A percentile compares a stretch with the other conserved stretches of the same genome.
These are phyloP conservation scores for Onthophagus sagittarius DNA, from an alignment of 2,888 invertebrate genomes.

Conservation along the genomic window DNA sequence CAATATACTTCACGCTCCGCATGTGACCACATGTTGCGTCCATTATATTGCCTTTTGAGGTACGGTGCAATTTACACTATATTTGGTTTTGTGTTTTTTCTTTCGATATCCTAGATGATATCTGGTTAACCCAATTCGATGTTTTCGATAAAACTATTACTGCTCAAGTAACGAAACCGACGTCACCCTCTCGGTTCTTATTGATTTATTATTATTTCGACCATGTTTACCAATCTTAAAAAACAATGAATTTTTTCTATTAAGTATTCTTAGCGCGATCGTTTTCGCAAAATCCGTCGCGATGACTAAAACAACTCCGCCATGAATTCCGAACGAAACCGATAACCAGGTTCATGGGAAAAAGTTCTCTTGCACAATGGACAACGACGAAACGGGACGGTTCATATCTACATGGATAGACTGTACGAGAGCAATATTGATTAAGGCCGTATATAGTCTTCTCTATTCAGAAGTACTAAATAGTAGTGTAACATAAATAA, in stretches of 20 bases:
- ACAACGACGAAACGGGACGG: not conserved
- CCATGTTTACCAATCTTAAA: not conserved
- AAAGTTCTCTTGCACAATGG: conserved; percentile 18
- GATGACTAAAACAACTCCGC: conserved; percentile 17
- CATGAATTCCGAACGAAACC: conserved; percentile 5
- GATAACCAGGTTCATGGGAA: conserved; percentile 8
- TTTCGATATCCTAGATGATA: not conserved
- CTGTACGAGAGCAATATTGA: not conserved
- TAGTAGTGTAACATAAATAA: not conserved
- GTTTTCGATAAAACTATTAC: not conserved
- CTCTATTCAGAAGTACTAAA: not conserved
- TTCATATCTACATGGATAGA: not conserved
- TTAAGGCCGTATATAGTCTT: not conserved
- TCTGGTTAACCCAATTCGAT: not conserved
- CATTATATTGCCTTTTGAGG: not conserved
- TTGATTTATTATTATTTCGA: not conserved
- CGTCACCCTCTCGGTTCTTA: not conserved
- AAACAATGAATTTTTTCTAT: conserved; percentile 9
- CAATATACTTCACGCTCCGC: not conserved
- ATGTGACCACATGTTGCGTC: not conserved
- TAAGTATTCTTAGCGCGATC: conserved; percentile 18
- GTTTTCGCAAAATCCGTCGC: not conserved
- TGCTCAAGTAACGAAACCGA: conserved; percentile 12
- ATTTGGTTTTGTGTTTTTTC: not conserved
- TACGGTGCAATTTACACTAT: not conserved